Evolutionary conservation across 1,140 invertebrate species (phyloP).

Genomic region (Musca vetustissima): DNA sequence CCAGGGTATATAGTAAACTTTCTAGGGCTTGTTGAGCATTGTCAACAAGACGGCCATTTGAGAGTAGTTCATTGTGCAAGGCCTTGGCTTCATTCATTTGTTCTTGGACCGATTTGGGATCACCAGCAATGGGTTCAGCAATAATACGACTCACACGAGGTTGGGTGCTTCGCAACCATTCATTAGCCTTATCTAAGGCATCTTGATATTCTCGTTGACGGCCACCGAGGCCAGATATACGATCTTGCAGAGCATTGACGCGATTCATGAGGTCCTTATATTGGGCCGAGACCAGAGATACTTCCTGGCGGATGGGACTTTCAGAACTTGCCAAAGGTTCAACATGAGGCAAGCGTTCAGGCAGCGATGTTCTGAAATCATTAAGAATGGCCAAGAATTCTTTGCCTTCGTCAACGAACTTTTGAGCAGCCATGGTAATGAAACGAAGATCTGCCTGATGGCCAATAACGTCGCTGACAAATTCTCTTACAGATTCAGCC

Average conservation of each 20-base stretch:
- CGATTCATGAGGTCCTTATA: slow-evolving; percentile 77
- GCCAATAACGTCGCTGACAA: slow-evolving; percentile 91
- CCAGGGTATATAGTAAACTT: slow-evolving; percentile 72
- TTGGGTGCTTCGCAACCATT: slow-evolving; percentile 82
- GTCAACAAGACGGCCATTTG: slow-evolving; percentile 82
- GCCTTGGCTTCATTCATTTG: slow-evolving; percentile 83
- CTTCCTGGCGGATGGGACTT: slow-evolving; percentile 70
- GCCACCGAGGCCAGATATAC: slow-evolving; percentile 73
- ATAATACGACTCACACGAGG: slow-evolving; percentile 74
- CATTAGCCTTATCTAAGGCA: slow-evolving; percentile 76
- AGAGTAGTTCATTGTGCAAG: slow-evolving; percentile 83
- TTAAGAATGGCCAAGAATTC: slow-evolving; percentile 81
- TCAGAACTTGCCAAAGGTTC: slow-evolving; percentile 69
- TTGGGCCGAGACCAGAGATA: slow-evolving; percentile 68
- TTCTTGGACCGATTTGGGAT: slow-evolving; percentile 83
- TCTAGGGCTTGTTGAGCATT: slow-evolving; percentile 68
- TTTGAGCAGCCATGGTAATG: slow-evolving; percentile 92
- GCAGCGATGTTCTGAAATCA: slow-evolving; percentile 79
- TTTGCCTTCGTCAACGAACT: slow-evolving; percentile 92
- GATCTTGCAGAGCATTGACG: slow-evolving; percentile 80
- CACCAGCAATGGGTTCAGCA: slow-evolving; percentile 80
- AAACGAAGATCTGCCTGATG: slow-evolving; percentile 93
- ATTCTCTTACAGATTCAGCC: slow-evolving; percentile 76
- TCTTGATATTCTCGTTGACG: slow-evolving; percentile 81
- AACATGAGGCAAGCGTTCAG: slow-evolving; percentile 76